A percentile compares a stretch with the other conserved stretches of the same genome.
phyloP scores from a whole-genome alignment of 2,888 invertebrate species.

The Nasonovia ribisnigri region DNA sequence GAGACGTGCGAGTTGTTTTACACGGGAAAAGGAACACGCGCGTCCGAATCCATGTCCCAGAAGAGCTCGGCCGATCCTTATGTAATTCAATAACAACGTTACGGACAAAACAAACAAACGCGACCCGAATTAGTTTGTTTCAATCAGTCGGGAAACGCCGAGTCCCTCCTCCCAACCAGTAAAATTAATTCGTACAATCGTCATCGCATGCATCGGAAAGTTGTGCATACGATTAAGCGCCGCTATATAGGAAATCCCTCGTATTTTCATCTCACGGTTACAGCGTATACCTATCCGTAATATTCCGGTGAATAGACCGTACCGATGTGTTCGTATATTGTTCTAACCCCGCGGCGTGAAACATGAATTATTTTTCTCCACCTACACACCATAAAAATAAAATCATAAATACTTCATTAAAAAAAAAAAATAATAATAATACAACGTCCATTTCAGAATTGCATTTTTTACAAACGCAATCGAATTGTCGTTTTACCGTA shows the following conservation, averaged over 20 bases:
- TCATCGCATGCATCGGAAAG: conserved; percentile 10
- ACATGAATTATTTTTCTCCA: not conserved
- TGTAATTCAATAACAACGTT: conserved; percentile 34
- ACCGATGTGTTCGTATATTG: not conserved
- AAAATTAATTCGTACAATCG: conserved; percentile 19
- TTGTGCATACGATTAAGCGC: conserved; percentile 3
- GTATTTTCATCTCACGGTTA: not conserved
- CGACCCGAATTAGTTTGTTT: conserved; percentile 39
- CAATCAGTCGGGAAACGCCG: not conserved
- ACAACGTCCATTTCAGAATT: conserved; percentile 28
- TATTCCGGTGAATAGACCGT: no score
- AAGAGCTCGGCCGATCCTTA: not conserved
- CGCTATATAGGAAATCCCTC: not conserved
- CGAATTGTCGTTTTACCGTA: not conserved
- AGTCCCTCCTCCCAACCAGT: not conserved
- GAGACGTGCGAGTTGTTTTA: not conserved
- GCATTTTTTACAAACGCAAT: not conserved
- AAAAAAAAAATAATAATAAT: not conserved
- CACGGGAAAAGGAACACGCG: not conserved
- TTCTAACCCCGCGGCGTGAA: not conserved
- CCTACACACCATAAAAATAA: not conserved
- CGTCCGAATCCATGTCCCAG: not conserved
- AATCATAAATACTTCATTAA: conserved; percentile 20
- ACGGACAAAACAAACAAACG: conserved; percentile 33
- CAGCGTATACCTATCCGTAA: not conserved